phyloP scores from a whole-genome alignment of 2,888 invertebrate species.

The Arrhopalites spinosus region DNA sequence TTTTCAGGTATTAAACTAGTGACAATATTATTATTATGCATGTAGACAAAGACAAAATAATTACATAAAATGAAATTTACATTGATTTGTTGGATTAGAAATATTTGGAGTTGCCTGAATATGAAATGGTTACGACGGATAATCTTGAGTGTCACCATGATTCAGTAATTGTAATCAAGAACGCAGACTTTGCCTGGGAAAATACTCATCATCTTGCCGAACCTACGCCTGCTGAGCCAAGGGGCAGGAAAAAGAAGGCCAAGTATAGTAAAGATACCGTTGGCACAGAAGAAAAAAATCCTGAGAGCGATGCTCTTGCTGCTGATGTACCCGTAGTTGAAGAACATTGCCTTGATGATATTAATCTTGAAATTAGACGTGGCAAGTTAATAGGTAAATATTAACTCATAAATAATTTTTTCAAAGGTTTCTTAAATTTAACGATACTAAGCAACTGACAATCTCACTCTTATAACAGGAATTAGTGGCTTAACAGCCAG shows the following conservation, averaged over 20 bases:
- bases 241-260: constrained; percentile 11
- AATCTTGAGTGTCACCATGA: constrained; percentile 53
- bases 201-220: constrained; percentile 37
- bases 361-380: constrained; percentile 56
- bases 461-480: too few relatives aligned
- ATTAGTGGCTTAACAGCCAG: constrained; percentile 61
- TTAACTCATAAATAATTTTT: too few relatives aligned
- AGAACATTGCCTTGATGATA: constrained; percentile 53
- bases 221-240: background rate
- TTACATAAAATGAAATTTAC: background rate
- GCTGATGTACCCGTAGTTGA: constrained; percentile 39
- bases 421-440: too few relatives aligned
- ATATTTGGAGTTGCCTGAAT: constrained; percentile 60
- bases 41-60: background rate
- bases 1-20: constrained; percentile 57
- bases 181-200: constrained; percentile 62
- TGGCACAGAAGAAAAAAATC: constrained; percentile 18
- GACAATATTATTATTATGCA: too few relatives aligned
- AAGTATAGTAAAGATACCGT: constrained; percentile 10
- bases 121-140: constrained; percentile 55
- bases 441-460: too few relatives aligned
- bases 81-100: constrained; percentile 51
- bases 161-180: constrained; percentile 59
- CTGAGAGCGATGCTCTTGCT: constrained; percentile 22
- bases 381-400: constrained; percentile 60